A percentile compares a stretch with the other conserved stretches of the same genome.
These are phyloP conservation scores for Bubo scandiacus DNA, from an alignment of 2,113 vertebrate species.

Conservation along the genomic window DNA sequence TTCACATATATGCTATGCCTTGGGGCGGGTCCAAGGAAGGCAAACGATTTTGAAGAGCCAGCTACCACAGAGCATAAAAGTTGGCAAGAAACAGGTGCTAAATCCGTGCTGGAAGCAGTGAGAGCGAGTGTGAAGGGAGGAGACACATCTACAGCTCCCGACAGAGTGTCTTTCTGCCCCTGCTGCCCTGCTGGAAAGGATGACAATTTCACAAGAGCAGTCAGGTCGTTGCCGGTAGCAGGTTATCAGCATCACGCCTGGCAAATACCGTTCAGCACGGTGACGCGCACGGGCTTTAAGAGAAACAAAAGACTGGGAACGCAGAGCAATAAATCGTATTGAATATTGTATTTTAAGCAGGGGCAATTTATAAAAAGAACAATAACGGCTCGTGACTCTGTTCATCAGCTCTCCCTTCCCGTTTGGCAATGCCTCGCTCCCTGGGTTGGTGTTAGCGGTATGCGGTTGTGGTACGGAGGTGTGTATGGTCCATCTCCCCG, in stretches of 20 bases:
- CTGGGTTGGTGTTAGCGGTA: neutral
- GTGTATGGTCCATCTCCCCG: neutral
- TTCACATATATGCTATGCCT: rapidly evolving
- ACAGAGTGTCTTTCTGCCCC: neutral
- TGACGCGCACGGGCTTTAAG: neutral
- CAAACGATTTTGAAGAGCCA: neutral
- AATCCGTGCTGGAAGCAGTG: neutral
- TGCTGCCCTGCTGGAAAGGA: neutral
- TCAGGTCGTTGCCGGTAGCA: neutral
- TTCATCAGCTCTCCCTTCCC: neutral
- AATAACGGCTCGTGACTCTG: neutral
- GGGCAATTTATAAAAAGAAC: neutral
- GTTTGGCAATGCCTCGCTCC: neutral
- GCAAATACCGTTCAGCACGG: neutral
- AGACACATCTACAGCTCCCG: neutral
- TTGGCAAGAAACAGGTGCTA: neutral
- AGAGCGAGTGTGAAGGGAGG: neutral
- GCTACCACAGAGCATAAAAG: neutral
- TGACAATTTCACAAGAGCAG: neutral
- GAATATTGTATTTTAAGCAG: neutral
- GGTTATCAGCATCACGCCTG: neutral
- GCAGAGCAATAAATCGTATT: neutral
- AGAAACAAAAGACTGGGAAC: neutral
- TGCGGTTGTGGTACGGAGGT: neutral
- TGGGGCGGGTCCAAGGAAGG: neutral